These are phyloP conservation scores for Stegostoma tigrinum DNA, from an alignment of 2,113 vertebrate species.

Conservation along the genomic window DNA sequence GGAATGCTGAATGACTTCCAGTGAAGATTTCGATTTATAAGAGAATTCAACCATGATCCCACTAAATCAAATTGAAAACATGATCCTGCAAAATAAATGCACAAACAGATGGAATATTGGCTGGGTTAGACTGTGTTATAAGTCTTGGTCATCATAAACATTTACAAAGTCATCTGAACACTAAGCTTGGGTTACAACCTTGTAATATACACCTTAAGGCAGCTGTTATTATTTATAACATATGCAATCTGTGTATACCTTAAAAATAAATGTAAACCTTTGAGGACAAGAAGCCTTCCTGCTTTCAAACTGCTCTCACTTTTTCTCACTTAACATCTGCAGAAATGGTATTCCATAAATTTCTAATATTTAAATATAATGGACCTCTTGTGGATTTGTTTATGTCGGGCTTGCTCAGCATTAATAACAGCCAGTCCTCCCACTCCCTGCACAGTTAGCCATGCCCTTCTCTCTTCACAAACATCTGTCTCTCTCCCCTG, in stretches of 20 bases:
- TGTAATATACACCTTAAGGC: slow-evolving; percentile 18
- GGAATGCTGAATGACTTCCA: neutral
- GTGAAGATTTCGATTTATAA: neutral
- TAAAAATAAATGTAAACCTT: slow-evolving; percentile 24
- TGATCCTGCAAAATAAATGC: neutral
- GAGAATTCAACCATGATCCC: neutral
- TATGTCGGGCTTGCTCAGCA: neutral
- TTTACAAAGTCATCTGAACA: slow-evolving; percentile 13
- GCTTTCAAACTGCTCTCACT: neutral
- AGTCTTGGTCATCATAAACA: slow-evolving; percentile 26
- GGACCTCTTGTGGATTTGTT: slow-evolving; percentile 28
- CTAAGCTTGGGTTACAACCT: slow-evolving; percentile 11
- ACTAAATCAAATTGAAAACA: neutral
- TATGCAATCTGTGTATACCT: slow-evolving; percentile 18
- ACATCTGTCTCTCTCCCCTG: neutral
- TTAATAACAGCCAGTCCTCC: slow-evolving; percentile 1
- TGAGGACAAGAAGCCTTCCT: slow-evolving; percentile 9
- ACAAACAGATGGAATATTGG: slow-evolving; percentile 15
- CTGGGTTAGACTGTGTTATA: neutral
- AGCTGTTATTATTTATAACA: slow-evolving; percentile 32
- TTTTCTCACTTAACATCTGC: slow-evolving; percentile 24
- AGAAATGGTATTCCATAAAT: slow-evolving; percentile 25
- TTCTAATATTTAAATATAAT: slow-evolving; percentile 27
- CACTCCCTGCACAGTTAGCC: neutral
- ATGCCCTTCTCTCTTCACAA: neutral